Base-by-base conservation (phyloP, 2,797 vertebrate species). In the Bufotes viridis region DNA sequence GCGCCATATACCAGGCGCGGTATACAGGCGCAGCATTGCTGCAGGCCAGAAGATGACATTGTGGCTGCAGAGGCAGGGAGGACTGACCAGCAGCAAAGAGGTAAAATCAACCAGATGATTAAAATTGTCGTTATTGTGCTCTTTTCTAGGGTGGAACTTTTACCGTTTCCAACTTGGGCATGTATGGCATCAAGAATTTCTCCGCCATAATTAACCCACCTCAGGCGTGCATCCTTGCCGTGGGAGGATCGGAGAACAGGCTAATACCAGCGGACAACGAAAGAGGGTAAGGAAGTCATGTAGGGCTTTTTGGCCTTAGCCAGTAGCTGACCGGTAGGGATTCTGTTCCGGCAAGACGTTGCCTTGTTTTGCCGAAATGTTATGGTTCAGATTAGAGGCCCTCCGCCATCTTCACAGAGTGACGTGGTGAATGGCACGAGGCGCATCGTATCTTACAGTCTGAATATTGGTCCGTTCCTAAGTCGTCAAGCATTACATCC, bases 181-280 rank as follows among this genome's bases (percentile, higher is more conserved):
- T 99, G 98, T 99, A 97, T 91, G 98, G 98, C 42, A 92, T 99
- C 93, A 99, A 99, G 95, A 98, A 99, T 92, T 99, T 99, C 93
- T 99, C 97, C 1, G 98, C 98, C 8, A 99, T 99, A 79, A 99
- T 99, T 93, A 99, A 99, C 92, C 98, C 98, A 79, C 98, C 98
- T 85, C 98, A 99, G 93, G 95, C 98, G 60, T 99, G 98, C 90
- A 99, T 99, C 93, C 96, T 99, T 69, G 98, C 98, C 29, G 93
- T 99, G 24, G 98, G 98, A 34, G 96, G 97, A 87, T 98, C 98
- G 4, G 97, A 99, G 91, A 96, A 97, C 89, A 96, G 95, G 60
- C 93, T 99, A 13, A 91, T 99, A 89, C 97, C 98, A 60, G 97
- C 98, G 80, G 97, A 99, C 79, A 99, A 98, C 10, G 98, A 99